Percentiles rank a stretch among this genome's conserved stretches.
phyloP scores from a whole-genome alignment of 2,113 vertebrate species.

The Hippolais icterina region DNA sequence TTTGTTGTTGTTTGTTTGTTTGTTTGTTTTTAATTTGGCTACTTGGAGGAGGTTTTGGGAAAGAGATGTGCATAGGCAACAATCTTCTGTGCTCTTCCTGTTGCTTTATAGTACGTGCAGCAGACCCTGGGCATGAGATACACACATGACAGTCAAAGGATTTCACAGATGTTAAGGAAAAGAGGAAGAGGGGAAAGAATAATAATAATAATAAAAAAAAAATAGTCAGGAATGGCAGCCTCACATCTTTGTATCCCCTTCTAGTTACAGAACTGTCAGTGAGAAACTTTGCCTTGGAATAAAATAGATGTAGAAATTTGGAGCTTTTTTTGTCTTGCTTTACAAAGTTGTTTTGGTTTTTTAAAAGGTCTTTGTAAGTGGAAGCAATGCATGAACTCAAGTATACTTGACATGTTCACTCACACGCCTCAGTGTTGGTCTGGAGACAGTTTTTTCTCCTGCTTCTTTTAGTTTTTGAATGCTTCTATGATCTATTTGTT shows the following conservation, averaged over 20 bases:
- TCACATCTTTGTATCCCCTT: background rate
- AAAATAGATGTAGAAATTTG: background rate
- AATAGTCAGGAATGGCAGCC: background rate
- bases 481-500: background rate
- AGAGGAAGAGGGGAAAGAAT: background rate
- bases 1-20: background rate
- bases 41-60: background rate
- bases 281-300: background rate
- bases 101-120: background rate
- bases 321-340: background rate
- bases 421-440: too few species aligned
- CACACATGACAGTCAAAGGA: accelerated
- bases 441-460: background rate
- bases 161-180: background rate
- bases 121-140: background rate
- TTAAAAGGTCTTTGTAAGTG: background rate
- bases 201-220: background rate
- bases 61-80: background rate
- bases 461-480: background rate
- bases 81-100: background rate
- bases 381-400: background rate
- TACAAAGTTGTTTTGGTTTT: background rate
- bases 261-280: background rate
- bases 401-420: background rate
- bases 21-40: background rate